These are phyloP conservation scores for Amiota mariae DNA, from an alignment of 2,888 invertebrate genomes.

Conservation along the genomic window DNA sequence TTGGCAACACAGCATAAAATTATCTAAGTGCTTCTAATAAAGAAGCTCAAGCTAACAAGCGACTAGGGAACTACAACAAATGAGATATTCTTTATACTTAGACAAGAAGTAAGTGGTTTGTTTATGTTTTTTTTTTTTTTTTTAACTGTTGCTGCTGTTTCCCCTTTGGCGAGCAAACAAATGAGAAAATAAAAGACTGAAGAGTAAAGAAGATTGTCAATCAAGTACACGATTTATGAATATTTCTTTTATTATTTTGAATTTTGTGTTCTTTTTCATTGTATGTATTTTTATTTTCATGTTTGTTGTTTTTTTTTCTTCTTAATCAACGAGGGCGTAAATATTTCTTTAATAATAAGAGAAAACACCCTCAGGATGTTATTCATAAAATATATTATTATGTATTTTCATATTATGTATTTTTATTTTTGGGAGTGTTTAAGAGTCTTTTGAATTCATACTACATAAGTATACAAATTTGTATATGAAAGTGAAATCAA, in stretches of 20 bases:
- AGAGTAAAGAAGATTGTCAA: too few species aligned
- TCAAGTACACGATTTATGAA: too few species aligned
- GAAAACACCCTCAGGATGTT: neutral
- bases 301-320: neutral
- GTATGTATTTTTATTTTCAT: neutral
- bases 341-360: neutral
- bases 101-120: neutral
- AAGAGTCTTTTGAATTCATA: too few species aligned
- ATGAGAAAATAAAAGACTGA: neutral
- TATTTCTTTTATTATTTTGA: neutral
- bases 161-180: neutral
- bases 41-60: neutral
- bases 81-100: neutral
- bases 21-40: too few species aligned
- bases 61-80: conserved; percentile 6
- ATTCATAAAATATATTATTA: neutral
- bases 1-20: too few species aligned
- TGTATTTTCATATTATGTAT: neutral
- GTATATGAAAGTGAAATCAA: conserved; percentile 1
- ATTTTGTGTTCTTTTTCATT: neutral
- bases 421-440: too few species aligned
- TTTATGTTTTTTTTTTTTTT: neutral
- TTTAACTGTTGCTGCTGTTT: neutral
- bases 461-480: neutral
- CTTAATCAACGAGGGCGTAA: neutral